Evolutionary conservation across 1,140 invertebrate genomes (phyloP), one percentile per base, ranked within the genome.

Genomic region (Ostrea denselamellosa): DNA sequence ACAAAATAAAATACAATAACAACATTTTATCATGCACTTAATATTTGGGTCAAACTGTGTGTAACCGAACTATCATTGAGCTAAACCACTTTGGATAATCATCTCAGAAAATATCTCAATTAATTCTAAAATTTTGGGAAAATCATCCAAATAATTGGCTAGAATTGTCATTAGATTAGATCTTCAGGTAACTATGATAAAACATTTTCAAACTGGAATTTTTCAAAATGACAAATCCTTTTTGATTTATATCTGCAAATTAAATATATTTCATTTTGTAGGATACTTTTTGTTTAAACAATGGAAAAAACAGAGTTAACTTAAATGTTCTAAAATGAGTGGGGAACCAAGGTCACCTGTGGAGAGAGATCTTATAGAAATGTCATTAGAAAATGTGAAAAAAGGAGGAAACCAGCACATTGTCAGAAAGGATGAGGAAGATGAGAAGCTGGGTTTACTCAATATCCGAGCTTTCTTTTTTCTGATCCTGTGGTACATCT

Each of bases 401-500:
- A 71, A 88, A 8, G 65, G 88, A 14, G 65, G 87, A 5, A 89
- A 86, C 17, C 86, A 89, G 52, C 90, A 91, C 77, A 90, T 90
- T 51, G 86, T 89, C 8, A 88, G 83, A 12, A 83, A 89, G 14
- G 85, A 85, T 44, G 86, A 88, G 28, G 90, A 90, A 8, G 86
- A 91, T 12, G 91, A 91, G 71, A 92, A 92, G 58, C 81, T 90
- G 9, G 95, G 95, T 9, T 86, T 95, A 51, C 87, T 90, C 10
- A 97, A 97, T 93, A 92, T 96, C 9, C 93, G 96, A 91, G 97
- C 97, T 1, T 94, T 97, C 44, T 93, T 96, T 87, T 97, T 97
- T 93, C 94, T 97, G 17, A 94, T 96, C 34, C 93, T 97, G 54
- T 97, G 97, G 97, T 97, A 97, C 91, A 95, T 97, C 90, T 97